A percentile compares a stretch with the other conserved stretches of the same genome.
These are phyloP conservation scores for Marmota flaviventris DNA, from an alignment of 2,113 vertebrate species.

Conservation along the genomic window DNA sequence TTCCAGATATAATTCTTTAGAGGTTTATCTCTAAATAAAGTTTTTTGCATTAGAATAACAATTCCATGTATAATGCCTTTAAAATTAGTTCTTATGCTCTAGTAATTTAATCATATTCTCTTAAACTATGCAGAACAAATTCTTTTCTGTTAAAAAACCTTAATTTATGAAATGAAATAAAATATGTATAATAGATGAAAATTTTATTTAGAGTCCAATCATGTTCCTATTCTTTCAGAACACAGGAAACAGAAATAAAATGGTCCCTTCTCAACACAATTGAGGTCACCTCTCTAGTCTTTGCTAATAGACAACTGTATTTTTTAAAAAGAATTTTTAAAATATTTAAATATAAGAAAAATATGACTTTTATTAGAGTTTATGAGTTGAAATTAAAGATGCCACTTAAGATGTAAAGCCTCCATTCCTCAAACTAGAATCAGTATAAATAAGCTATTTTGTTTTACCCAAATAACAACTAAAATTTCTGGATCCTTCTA, in stretches of 20 bases:
- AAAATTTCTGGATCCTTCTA: constrained; percentile 31
- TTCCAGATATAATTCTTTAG: constrained; percentile 28
- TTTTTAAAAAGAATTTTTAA: neutral
- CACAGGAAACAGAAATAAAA: neutral
- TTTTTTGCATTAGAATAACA: constrained; percentile 30
- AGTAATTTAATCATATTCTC: neutral
- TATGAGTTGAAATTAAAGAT: constrained; percentile 36
- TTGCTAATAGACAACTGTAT: neutral
- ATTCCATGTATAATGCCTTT: constrained; percentile 29
- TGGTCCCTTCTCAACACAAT: neutral
- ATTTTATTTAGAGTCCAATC: constrained; percentile 37
- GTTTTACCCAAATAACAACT: constrained; percentile 10
- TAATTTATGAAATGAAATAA: constrained; percentile 47
- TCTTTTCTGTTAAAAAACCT: neutral
- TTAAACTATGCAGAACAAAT: constrained; percentile 30
- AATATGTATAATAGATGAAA: neutral
- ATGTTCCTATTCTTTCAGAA: neutral
- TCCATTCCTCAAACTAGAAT: neutral
- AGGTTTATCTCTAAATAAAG: constrained; percentile 20
- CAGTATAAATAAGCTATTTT: constrained; percentile 39
- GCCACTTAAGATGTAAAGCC: constrained; percentile 32
- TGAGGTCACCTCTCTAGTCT: neutral
- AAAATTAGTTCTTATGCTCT: constrained; percentile 20
- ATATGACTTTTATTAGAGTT: constrained; percentile 2
- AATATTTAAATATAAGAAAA: constrained; percentile 47